These are phyloP conservation scores for Mixornis gularis DNA, from an alignment of 2,113 vertebrate species.

Conservation along the genomic window DNA sequence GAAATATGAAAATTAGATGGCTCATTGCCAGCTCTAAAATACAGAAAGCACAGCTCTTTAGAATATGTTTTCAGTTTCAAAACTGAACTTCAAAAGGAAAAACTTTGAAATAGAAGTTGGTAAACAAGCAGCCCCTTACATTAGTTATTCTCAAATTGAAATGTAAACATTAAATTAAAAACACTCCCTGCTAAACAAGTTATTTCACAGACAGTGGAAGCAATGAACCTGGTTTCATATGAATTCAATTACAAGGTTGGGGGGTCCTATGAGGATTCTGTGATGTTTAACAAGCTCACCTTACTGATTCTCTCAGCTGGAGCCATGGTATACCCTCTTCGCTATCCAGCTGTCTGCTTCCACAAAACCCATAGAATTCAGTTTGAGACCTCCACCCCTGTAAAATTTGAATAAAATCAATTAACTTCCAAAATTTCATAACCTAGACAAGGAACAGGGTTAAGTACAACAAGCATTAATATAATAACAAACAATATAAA, in stretches of 20 bases:
- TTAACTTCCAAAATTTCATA: background rate
- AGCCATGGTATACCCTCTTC: conserved; percentile 41
- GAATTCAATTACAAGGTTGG: conserved; percentile 14
- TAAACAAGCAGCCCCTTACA: background rate
- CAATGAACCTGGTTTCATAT: conserved; percentile 18
- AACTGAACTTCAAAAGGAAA: conserved; percentile 34
- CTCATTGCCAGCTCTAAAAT: background rate
- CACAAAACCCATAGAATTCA: background rate
- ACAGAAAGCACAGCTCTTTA: background rate
- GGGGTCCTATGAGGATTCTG: conserved; percentile 15
- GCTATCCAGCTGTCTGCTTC: background rate
- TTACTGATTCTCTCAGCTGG: conserved; percentile 27
- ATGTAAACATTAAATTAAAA: conserved; percentile 43
- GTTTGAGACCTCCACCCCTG: conserved; percentile 29
- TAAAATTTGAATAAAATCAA: conserved; percentile 22
- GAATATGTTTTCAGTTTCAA: conserved; percentile 19
- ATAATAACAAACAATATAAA: background rate
- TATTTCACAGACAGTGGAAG: conserved; percentile 39
- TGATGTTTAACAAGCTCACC: conserved; percentile 45
- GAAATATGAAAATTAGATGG: conserved; percentile 2
- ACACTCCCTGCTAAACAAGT: conserved; percentile 42
- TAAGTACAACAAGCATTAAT: background rate
- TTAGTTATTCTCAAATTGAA: background rate
- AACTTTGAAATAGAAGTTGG: conserved; percentile 16
- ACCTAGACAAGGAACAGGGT: background rate